These are phyloP conservation scores for Ciona savignyi DNA, from an alignment of 23 tunicate genomes.

Conservation along the genomic window DNA sequence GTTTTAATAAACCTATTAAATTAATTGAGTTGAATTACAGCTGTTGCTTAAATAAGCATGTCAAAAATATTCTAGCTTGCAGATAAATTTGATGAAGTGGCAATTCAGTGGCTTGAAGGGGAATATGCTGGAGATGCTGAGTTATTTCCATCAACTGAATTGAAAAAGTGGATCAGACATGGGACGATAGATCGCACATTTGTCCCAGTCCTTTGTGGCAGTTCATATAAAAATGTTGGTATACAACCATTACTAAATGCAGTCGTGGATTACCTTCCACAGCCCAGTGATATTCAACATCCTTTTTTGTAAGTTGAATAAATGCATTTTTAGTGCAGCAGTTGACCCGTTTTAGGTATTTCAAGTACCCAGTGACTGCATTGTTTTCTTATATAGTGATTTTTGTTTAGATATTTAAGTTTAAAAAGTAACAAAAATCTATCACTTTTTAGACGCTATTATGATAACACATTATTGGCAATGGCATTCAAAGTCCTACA, in stretches of 20 bases:
- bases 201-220: slow-evolving; percentile 80
- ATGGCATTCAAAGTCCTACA: slow-evolving; percentile 80
- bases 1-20: too few species aligned
- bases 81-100: slow-evolving; percentile 66
- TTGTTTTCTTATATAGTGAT: not conserved
- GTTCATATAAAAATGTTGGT: slow-evolving; percentile 59
- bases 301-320: slow-evolving; percentile 24
- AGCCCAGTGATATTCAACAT: slow-evolving; percentile 38
- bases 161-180: slow-evolving; percentile 27
- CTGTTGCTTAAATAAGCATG: too few species aligned
- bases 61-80: slow-evolving; percentile 39
- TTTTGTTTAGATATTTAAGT: not conserved
- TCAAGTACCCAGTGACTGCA: not conserved
- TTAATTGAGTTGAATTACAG: too few species aligned
- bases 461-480: slow-evolving; percentile 22
- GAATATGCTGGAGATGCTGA: slow-evolving; percentile 21
- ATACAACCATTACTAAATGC: slow-evolving; percentile 73
- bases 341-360: not conserved
- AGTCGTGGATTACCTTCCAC: slow-evolving; percentile 53
- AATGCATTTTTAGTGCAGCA: not conserved
- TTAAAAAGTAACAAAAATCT: not conserved
- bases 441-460: slow-evolving; percentile 20
- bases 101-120: slow-evolving; percentile 43
- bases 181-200: slow-evolving; percentile 24
- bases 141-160: slow-evolving; percentile 10